Percentiles rank a stretch among this genome's conserved stretches.
Conservation (phyloP, 2,797 vertebrate species). For the Triplophysa bombifrons region DNA sequence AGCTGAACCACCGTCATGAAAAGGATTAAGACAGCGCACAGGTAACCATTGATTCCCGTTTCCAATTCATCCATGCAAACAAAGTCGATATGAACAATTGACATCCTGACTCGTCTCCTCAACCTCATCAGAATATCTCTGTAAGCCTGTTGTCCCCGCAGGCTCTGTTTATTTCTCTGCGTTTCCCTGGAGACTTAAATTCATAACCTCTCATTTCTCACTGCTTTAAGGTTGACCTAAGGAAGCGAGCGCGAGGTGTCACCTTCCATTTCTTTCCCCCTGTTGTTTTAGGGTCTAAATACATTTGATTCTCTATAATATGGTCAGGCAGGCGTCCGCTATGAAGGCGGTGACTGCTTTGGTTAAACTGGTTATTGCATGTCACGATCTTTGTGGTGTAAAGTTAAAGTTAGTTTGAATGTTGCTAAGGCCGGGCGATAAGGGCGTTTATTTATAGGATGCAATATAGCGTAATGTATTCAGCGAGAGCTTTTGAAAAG, state of each 20-base stretch:
- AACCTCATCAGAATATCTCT: constrained; percentile 21
- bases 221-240: constrained; percentile 6
- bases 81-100: constrained; percentile 22
- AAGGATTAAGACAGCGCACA: constrained; percentile 29
- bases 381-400: constrained; percentile 11
- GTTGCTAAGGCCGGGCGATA: constrained; percentile 7
- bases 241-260: background rate
- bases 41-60: constrained; percentile 47
- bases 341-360: constrained; percentile 19
- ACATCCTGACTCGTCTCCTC: constrained; percentile 26
- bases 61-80: constrained; percentile 38
- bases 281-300: constrained; percentile 34
- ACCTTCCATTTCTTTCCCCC: constrained; percentile 19
- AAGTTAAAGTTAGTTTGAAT: constrained; percentile 16
- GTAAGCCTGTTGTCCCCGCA: constrained; percentile 24
- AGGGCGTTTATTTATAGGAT: constrained; percentile 21
- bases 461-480: constrained; percentile 34
- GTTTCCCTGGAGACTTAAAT: constrained; percentile 9
- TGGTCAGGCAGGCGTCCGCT: background rate
- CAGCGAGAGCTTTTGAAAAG: constrained; percentile 4
- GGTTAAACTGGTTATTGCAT: constrained; percentile 42
- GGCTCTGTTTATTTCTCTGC: constrained; percentile 14
- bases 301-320: constrained; percentile 25
- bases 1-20: constrained; percentile 18
- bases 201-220: constrained; percentile 26